Conservation (phyloP, 2,888 invertebrate species). For the Trichopoda pennipes region DNA sequence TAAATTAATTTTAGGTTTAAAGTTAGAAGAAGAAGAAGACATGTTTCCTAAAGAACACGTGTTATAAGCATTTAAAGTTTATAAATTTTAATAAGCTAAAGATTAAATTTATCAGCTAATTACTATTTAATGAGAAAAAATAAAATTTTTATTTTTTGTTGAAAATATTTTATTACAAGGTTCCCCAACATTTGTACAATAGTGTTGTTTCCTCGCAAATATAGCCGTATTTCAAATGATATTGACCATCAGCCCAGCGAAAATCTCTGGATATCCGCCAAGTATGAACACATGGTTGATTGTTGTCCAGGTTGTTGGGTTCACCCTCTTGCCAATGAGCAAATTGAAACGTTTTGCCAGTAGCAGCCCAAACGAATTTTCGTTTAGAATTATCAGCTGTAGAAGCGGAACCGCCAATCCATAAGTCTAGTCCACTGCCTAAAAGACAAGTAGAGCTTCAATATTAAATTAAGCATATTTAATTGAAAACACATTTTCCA, state of each 20-base stretch:
- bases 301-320: constrained; percentile 42
- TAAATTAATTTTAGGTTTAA: no score
- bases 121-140: no score
- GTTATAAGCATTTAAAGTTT: no score
- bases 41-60: no score
- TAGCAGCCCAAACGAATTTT: constrained; percentile 52
- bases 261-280: constrained; percentile 54
- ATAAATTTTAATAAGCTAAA: no score
- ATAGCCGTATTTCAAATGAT: constrained; percentile 50
- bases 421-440: constrained; percentile 47
- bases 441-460: not conserved
- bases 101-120: no score
- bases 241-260: constrained; percentile 58
- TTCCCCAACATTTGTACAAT: constrained; percentile 54
- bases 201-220: constrained; percentile 45
- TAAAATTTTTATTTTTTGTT: not conserved
- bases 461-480: no score
- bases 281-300: constrained; percentile 54
- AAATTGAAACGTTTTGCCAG: constrained; percentile 50
- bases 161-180: not conserved
- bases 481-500: no score
- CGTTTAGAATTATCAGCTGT: constrained; percentile 38
- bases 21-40: no score
- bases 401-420: constrained; percentile 53
- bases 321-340: constrained; percentile 55